Evolutionary conservation across 2,797 vertebrate species (phyloP), one percentile per base, ranked within the genome.

Genomic region (Chrysocyon brachyurus): DNA sequence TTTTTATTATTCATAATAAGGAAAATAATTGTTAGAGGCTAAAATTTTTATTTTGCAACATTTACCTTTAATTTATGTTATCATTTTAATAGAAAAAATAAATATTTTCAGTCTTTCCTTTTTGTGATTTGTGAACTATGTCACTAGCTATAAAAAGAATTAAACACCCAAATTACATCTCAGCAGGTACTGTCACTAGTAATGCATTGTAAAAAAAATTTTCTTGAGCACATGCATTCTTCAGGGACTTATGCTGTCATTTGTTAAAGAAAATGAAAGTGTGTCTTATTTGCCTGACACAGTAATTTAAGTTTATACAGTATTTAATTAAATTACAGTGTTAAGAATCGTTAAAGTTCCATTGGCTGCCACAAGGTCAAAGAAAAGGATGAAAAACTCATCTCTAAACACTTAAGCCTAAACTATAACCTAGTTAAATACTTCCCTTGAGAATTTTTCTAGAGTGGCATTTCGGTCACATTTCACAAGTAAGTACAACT

Each of bases 301-400:
- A 90, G 68, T 93, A 96, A 97, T 90, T 90, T 95, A 91, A 93
- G 56, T 96, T 86, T 95, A 91, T 86, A 79, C 24, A 91, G 52
- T 75, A 94, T 82, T 96, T 97, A 95, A 96, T 96, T 97, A 97
- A 92, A 91, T 97, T 93, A 86, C n/a, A 90, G 63, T 84, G 64
- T 92, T 94, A 86, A 96, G 91, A 97, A 89, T 97, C 79, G 85
- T 96, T 79, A 14, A 91, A 54, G 36, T 96, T 88, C 52, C 66
- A 91, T 64, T 95, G 90, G 90, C 81, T 95, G 78, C 72, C 68
- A 59, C 68, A 96, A 95, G 81, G 79, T 97, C 87, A 95, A 64
- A 96, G 70, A 94, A 90, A 94, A 90, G 46, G 46, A 95, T 70
- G 79, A 90, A 90, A 87, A 94, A 63, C 40, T 90, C 85, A 82